Conservation (phyloP, 2,797 vertebrate species). For the Pogonophryne albipinna region DNA sequence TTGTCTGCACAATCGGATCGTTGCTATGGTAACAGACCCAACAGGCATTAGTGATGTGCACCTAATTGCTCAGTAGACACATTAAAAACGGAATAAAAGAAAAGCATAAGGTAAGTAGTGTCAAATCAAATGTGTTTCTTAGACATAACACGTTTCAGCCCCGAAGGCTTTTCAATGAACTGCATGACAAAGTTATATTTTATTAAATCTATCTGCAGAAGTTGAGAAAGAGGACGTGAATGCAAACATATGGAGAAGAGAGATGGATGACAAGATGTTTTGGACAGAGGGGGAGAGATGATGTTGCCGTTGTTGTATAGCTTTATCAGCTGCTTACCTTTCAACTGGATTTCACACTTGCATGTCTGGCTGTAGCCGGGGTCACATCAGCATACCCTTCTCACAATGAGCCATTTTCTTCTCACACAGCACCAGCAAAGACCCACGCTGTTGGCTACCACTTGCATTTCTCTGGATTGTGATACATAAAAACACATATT, state of each 20-base stretch:
- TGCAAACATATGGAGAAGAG: conserved; percentile 58
- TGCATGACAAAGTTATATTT: conserved; percentile 34
- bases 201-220: conserved; percentile 43
- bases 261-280: conserved; percentile 71
- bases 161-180: background rate
- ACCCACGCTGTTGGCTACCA: conserved; percentile 67
- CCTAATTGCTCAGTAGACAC: conserved; percentile 87
- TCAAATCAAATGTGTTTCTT: background rate
- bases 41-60: conserved; percentile 90
- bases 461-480: conserved; percentile 69
- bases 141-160: conserved; percentile 9
- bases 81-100: conserved; percentile 59
- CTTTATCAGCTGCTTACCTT: conserved; percentile 88
- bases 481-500: conserved; percentile 46
- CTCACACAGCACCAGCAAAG: conserved; percentile 63
- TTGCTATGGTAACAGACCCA: conserved; percentile 98
- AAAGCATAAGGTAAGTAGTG: conserved; percentile 21
- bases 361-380: conserved; percentile 79
- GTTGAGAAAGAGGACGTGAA: conserved; percentile 54
- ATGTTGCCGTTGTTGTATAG: conserved; percentile 86
- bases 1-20: conserved; percentile 92
- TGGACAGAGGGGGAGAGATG: conserved; percentile 70
- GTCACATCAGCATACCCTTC: conserved; percentile 81
- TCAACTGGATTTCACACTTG: conserved; percentile 90
- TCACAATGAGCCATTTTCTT: conserved; percentile 85